phyloP scores from a whole-genome alignment of 2,888 invertebrate genomes.

The Bugula neritina region DNA sequence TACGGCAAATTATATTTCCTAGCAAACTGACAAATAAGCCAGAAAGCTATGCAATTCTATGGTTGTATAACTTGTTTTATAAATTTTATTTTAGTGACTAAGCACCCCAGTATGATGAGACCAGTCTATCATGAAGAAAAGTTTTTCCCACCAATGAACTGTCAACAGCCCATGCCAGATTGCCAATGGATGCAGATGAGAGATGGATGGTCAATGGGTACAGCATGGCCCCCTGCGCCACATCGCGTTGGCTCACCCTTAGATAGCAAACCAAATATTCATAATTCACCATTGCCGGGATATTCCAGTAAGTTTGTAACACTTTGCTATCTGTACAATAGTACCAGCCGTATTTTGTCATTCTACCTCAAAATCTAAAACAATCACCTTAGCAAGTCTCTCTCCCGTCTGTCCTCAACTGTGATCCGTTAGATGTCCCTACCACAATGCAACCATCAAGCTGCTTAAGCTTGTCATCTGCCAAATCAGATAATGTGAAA shows the following conservation, averaged over 20 bases:
- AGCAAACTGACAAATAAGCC: no score
- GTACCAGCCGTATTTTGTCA: no score
- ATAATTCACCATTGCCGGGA: conserved; percentile 17
- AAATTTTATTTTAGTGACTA: conserved; percentile 10
- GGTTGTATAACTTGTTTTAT: no score
- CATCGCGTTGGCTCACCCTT: conserved; percentile 16
- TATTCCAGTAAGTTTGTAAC: conserved; percentile 19
- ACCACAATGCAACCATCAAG: background rate
- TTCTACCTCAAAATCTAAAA: no score
- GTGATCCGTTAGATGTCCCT: no score
- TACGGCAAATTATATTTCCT: no score
- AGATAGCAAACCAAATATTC: conserved; percentile 12
- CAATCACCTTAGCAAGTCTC: no score
- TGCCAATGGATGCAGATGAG: conserved; percentile 6
- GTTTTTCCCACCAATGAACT: conserved; percentile 16
- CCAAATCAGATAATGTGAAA: background rate
- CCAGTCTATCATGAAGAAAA: conserved; percentile 11
- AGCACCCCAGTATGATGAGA: background rate
- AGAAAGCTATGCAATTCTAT: no score
- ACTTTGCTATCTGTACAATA: no score
- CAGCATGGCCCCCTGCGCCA: background rate
- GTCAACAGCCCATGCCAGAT: background rate
- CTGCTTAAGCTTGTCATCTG: background rate
- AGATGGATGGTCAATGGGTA: conserved; percentile 3
- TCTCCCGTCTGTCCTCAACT: no score